Conservation (phyloP, 2,113 vertebrate genomes). For the Poeciliopsis turrubarensis region DNA sequence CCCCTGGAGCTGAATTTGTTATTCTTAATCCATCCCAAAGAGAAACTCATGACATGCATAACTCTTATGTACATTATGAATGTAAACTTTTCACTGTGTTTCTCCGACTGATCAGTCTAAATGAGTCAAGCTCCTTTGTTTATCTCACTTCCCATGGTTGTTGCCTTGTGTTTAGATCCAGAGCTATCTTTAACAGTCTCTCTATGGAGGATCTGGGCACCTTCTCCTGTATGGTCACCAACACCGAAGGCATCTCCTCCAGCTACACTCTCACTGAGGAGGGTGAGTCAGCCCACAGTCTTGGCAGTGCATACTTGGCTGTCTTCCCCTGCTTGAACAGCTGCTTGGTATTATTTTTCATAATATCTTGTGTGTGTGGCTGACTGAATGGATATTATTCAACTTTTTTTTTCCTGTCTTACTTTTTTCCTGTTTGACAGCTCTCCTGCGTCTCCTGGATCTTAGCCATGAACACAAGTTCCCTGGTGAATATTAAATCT, state of each 20-base stretch:
- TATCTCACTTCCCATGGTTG: neutral
- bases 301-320: neutral
- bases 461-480: constrained; percentile 93
- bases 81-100: neutral
- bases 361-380: neutral
- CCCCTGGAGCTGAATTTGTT: neutral
- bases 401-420: constrained; percentile 15
- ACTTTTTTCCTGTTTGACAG: constrained; percentile 71
- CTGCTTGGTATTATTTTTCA: constrained; percentile 17
- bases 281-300: constrained; percentile 79
- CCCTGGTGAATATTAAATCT: constrained; percentile 85
- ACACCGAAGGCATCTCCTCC: constrained; percentile 92
- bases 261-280: constrained; percentile 94
- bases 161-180: constrained; percentile 81
- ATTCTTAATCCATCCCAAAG: neutral
- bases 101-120: neutral
- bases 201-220: constrained; percentile 91
- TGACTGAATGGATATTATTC: constrained; percentile 7
- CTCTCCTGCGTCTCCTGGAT: constrained; percentile 90
- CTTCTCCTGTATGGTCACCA: constrained; percentile 92
- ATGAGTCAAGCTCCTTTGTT: neutral
- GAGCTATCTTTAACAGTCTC: constrained; percentile 90
- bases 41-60: neutral
- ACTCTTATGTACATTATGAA: neutral
- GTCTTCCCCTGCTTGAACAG: constrained; percentile 32